Conservation (phyloP, 1,140 invertebrate genomes). For the Bicyclus anynana region DNA sequence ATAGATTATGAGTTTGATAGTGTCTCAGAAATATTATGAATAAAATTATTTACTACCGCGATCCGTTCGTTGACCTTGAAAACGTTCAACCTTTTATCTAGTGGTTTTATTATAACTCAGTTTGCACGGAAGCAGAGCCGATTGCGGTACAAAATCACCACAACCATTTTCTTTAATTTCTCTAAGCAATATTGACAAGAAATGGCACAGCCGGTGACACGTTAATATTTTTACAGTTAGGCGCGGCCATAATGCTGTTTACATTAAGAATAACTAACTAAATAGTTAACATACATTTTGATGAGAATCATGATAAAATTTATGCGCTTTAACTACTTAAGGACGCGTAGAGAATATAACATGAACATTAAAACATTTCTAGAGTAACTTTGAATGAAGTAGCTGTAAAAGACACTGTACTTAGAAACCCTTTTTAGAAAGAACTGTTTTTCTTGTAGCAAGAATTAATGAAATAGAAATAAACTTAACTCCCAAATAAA, state of each 20-base stretch:
- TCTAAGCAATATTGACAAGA: conserved; percentile 21
- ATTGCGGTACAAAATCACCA: conserved; percentile 28
- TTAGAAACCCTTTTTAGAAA: not conserved
- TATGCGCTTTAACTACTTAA: not conserved
- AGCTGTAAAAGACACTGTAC: too few species aligned
- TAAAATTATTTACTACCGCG: conserved; percentile 5
- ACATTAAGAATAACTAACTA: not conserved
- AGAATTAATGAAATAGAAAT: not conserved
- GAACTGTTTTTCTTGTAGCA: not conserved
- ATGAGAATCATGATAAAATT: too few species aligned
- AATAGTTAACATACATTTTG: not conserved
- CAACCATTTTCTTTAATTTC: conserved; percentile 31
- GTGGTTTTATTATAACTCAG: conserved; percentile 27
- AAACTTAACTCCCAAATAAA: too few species aligned
- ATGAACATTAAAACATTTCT: not conserved
- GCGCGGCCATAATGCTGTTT: not conserved
- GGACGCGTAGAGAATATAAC: not conserved
- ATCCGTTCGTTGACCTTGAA: conserved; percentile 18
- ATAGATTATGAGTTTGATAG: too few species aligned
- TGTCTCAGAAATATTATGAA: conserved; percentile 3
- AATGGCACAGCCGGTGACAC: conserved; percentile 8
- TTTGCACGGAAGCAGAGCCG: conserved; percentile 17
- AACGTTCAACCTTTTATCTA: conserved; percentile 14
- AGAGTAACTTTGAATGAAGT: too few species aligned
- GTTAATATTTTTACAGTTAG: conserved; percentile 15